Conservation (phyloP, 2,113 vertebrate species). For the Naja naja region DNA sequence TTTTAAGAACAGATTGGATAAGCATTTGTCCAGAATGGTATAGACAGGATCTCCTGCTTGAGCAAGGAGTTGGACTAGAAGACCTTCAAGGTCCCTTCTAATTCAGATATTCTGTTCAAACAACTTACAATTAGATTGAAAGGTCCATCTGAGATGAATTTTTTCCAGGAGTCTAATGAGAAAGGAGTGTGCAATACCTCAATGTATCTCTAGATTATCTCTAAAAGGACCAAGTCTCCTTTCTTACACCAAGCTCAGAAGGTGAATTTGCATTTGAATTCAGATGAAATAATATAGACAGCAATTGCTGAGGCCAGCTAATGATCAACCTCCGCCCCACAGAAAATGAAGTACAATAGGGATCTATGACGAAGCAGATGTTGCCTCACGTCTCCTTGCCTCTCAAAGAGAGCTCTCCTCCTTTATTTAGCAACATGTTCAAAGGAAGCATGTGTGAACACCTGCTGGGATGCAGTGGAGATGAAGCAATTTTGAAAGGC, state of each 20-base stretch:
- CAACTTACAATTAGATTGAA: too few relatives aligned
- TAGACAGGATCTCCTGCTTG: too few relatives aligned
- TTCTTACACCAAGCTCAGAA: background rate
- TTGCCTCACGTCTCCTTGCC: background rate
- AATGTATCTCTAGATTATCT: background rate
- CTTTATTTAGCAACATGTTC: background rate
- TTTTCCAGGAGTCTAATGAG: background rate
- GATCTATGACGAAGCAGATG: background rate
- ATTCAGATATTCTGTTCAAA: too few relatives aligned
- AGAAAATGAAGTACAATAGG: background rate
- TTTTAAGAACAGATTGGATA: too few relatives aligned
- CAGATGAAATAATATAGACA: background rate
- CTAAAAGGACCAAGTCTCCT: background rate
- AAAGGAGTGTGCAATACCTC: background rate
- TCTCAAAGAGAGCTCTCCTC: background rate
- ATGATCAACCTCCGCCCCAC: background rate
- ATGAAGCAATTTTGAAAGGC: background rate
- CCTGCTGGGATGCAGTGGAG: background rate
- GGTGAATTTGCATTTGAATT: accelerated
- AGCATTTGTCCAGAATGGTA: too few relatives aligned
- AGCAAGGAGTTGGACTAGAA: too few relatives aligned
- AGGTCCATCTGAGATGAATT: background rate
- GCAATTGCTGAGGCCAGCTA: background rate
- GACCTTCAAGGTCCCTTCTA: too few relatives aligned
- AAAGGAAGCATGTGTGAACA: background rate